Percentiles rank a stretch among this genome's conserved stretches.
Conservation (phyloP, 2,113 vertebrate genomes). For the Cyprinodon variegatus region DNA sequence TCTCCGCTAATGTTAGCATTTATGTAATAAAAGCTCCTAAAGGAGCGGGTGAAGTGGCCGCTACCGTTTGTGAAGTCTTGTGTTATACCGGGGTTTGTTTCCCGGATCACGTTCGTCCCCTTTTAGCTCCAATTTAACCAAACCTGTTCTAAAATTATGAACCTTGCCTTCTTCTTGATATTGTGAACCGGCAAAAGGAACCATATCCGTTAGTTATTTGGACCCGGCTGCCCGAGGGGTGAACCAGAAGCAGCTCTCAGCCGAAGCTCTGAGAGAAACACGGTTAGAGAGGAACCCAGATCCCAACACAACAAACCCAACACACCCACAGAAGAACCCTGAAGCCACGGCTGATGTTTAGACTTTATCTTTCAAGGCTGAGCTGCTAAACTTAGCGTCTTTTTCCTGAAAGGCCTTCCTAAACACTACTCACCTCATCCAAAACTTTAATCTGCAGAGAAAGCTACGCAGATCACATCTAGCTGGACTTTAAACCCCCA, state of each 20-base stretch:
- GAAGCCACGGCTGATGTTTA: not conserved
- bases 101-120: not conserved
- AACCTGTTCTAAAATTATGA: not conserved
- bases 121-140: not conserved
- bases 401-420: not conserved
- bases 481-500: not conserved
- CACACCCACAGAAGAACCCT: too few species aligned
- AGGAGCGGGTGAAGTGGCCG: conserved; percentile 43
- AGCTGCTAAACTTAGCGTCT: not conserved
- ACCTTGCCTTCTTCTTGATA: too few species aligned
- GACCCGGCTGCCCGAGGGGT: not conserved
- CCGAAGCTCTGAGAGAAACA: not conserved
- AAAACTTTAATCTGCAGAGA: not conserved
- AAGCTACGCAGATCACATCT: not conserved
- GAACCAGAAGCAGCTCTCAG: not conserved
- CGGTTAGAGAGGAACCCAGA: not conserved
- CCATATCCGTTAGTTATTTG: not conserved
- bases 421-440: not conserved
- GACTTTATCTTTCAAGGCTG: not conserved
- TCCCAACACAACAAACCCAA: not conserved
- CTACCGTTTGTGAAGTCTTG: conserved; percentile 37
- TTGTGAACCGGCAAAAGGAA: not conserved
- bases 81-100: conserved; percentile 28
- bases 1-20: not conserved
- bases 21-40: conserved; percentile 5